Evolutionary conservation across 2,888 invertebrate genomes (phyloP).

Genomic region (Pocota personata): DNA sequence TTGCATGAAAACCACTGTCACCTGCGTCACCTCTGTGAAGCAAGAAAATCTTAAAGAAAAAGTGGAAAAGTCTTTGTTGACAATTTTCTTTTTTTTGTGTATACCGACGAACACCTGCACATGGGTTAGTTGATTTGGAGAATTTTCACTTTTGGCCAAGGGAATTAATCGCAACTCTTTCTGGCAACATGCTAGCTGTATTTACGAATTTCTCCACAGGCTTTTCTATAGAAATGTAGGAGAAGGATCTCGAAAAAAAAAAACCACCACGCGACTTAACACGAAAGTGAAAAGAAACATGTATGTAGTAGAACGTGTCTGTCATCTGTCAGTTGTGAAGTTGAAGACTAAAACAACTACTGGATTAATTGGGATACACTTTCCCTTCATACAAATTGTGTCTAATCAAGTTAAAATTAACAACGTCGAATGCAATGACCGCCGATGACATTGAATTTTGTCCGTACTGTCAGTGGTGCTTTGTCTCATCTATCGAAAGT

Average conservation of each 20-base stretch:
- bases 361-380: conserved; percentile 60
- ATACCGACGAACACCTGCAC: conserved; percentile 52
- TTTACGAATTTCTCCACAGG: conserved; percentile 38
- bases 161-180: conserved; percentile 55
- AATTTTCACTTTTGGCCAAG: conserved; percentile 65
- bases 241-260: conserved; percentile 52
- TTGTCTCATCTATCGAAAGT: conserved; percentile 3
- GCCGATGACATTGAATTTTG: conserved; percentile 13
- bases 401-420: conserved; percentile 44
- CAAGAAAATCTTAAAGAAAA: background rate
- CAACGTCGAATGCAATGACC: conserved; percentile 1
- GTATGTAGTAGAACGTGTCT: conserved; percentile 45
- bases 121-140: conserved; percentile 22
- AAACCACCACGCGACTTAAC: background rate
- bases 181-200: conserved; percentile 39
- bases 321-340: conserved; percentile 40
- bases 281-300: conserved; percentile 66
- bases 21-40: background rate
- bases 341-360: conserved; percentile 9
- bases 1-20: background rate
- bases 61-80: conserved; percentile 52
- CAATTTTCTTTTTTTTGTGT: conserved; percentile 50
- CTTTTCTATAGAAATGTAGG: conserved; percentile 25
- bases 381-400: conserved; percentile 65
- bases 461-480: background rate